Conservation (phyloP, 1,140 invertebrate genomes). For the Diachasma alloeum region DNA sequence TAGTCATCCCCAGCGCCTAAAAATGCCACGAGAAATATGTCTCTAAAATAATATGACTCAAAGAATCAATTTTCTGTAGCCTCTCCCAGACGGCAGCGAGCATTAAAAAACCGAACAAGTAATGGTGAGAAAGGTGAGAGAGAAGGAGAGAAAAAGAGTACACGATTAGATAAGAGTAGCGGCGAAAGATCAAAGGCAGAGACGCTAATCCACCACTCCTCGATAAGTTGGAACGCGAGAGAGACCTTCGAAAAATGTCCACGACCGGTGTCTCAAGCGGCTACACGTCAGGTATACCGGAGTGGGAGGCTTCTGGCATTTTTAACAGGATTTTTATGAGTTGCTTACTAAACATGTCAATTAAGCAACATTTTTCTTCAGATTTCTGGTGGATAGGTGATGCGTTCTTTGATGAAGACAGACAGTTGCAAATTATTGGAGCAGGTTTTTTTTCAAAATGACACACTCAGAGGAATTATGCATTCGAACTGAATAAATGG, state of each 20-base stretch:
- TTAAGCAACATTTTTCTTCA: not conserved
- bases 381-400: not conserved
- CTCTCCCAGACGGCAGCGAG: not conserved
- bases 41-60: not conserved
- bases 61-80: not conserved
- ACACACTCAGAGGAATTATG: too few species aligned
- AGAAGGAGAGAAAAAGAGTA: constrained; percentile 27
- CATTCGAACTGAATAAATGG: too few species aligned
- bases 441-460: too few species aligned
- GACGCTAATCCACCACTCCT: constrained; percentile 51
- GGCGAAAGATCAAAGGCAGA: constrained; percentile 51
- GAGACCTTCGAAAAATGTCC: constrained; percentile 42
- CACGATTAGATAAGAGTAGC: constrained; percentile 51
- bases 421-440: too few species aligned
- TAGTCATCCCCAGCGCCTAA: not conserved
- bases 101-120: not conserved
- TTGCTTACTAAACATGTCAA: not conserved
- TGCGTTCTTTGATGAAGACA: not conserved
- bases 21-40: not conserved
- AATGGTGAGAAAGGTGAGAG: constrained; percentile 36
- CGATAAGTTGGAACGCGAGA: constrained; percentile 43
- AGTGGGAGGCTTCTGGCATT: not conserved
- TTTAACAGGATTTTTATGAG: not conserved
- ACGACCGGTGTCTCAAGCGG: not conserved
- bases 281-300: not conserved